Evolutionary conservation across 2,888 invertebrate genomes (phyloP), one percentile per base, ranked within the genome.

Genomic region (Norana najaformis): DNA sequence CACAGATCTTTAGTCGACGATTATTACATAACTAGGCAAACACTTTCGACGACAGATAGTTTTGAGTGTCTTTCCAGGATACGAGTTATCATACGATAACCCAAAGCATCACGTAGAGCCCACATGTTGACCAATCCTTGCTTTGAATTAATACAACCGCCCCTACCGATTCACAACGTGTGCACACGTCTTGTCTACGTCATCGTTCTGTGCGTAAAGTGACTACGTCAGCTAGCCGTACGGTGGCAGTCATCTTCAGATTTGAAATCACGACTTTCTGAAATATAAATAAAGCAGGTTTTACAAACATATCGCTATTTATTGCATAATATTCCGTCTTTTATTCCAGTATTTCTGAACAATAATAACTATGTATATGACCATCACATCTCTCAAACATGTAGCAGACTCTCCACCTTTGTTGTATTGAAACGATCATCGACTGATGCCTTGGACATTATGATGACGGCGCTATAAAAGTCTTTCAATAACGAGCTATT

Each of bases 251-350:
- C 69, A n/a, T 69, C 69, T n/a, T 69, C 69, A n/a, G 69, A n/a
- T 69, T 69, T 69, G 69, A 69, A 69, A 69, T 69, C n/a, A n/a
- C 69, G 69, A 69, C n/a, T 69, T 69, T 69, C 69, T 69, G n/a
- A 69, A 69, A 69, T n/a, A 69, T 0, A n/a, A 30, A 69, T 69
- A n/a, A 69, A 30, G n/a, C 69, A n/a, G 69, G n/a, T 69, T 69
- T 69, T 8, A n/a, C n/a, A 69, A 69, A n/a, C n/a, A n/a, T 13
- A 69, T 69, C 30, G 16, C n/a, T n/a, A n/a, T n/a, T n/a, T 11
- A 11, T 8, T 69, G 30, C 8, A n/a, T 0, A n/a, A 2, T 47
- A 41, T 41, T 1, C 18, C 41, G 41, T 41, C 5, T 41, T 41
- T 41, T 41, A 41, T 16, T 20, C 2, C 47, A 23, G 47, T 47